Evolutionary conservation across 2,113 vertebrate species (phyloP).

Genomic region (Mormoops blainvillei): DNA sequence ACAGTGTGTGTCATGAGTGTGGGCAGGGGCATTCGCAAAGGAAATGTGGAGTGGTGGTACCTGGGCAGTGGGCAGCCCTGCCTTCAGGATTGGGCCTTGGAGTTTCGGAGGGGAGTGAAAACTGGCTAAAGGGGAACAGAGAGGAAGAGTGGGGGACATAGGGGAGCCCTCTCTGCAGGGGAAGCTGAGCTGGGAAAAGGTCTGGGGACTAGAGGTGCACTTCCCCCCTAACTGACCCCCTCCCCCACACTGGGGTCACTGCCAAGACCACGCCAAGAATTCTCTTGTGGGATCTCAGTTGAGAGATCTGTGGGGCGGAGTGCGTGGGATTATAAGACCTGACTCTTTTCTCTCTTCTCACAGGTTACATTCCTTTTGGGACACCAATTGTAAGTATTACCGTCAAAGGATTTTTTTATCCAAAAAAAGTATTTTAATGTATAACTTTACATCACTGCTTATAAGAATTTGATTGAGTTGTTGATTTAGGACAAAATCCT

Average conservation of each 20-base stretch:
- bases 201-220: background rate
- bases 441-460: background rate
- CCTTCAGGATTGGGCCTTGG: background rate
- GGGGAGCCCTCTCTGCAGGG: background rate
- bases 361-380: conserved; percentile 96
- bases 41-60: background rate
- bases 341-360: background rate
- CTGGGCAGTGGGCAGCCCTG: fast-evolving
- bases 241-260: background rate
- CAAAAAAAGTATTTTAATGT: background rate
- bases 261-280: background rate
- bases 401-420: conserved; percentile 4
- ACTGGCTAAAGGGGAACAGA: background rate
- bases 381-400: conserved; percentile 90
- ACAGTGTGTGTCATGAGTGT: background rate
- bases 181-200: background rate
- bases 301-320: background rate
- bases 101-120: background rate
- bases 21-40: fast-evolving
- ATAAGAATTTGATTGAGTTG: background rate
- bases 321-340: background rate
- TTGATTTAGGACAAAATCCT: background rate
- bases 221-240: background rate
- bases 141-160: background rate
- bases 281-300: background rate